Base-by-base conservation (phyloP, 2,113 vertebrate genomes). In the Gambusia affinis region DNA sequence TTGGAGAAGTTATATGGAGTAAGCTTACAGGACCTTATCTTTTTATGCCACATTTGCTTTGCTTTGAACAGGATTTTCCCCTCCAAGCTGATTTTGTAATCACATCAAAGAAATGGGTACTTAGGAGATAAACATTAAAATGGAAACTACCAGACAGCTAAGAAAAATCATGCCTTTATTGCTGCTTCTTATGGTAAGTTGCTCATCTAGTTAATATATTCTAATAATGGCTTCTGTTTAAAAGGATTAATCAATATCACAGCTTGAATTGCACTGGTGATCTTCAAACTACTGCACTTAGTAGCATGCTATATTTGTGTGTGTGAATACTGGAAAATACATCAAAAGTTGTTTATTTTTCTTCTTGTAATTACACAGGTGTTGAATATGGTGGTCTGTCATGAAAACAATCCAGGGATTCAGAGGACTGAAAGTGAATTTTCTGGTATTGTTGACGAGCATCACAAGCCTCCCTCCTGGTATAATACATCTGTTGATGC, bases 101-200 rank as follows among this genome's bases (percentile, higher is more conserved):
- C n/a, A 67, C 63, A 70, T 44, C 51, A 1, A 72, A 69, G 17
- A 69, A 64, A 65, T 42, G 76, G 11, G 44, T 8, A 71, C 22
- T 61, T 75, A 12, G 31, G 27, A 75, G 60, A 39, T 64, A 28
- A 78, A 67, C 54, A n/a, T 69, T 63, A 72, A 39, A 14, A 93
- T 92, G 92, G 91, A 92, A n/a, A 71, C 57, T 15, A 24, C 35
- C 27, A 65, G 72, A 75, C 67, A 14, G 8, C 60, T 72, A 78
- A 91, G 64, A 63, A 83, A 63, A 67, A 65, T 29, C 42, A 5
- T 57, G 2, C 19, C 73, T 72, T 60, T 90, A 4, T 7, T 82
- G 11, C 80, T 89, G 60, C 12, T 64, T 47, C 61, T 89, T 31
- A 31, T 84, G 89, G 92, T 93, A 84, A 90, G 90, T 87, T 64